Base-by-base conservation (phyloP, 1,140 invertebrate genomes). In the Ceratina calcarata region DNA sequence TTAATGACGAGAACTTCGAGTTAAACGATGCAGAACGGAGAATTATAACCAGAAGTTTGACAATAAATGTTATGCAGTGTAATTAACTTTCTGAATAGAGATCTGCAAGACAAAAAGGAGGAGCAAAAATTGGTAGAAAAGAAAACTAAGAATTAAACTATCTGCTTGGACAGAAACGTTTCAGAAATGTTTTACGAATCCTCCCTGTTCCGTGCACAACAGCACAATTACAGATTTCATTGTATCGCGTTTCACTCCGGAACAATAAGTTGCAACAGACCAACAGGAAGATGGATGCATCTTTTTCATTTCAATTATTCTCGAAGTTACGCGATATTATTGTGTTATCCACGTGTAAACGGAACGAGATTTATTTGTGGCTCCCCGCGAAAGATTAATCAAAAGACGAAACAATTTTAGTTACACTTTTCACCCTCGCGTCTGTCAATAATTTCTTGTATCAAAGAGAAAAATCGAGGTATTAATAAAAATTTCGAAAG, bases 291-390 rank as follows among this genome's bases (percentile, higher is more conserved):
- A 32, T 68, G 15, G 37, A 51, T 51, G 55, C 8, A 32, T n/a
- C 20, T 2, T 15, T 57, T 76, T 32, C 67, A 7, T 10, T 70
- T 77, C 75, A 60, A 77, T 70, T 77, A 70, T 61, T 69, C 16
- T 27, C 13, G 3, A 24, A 51, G 22, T 51, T 49, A 51, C 18
- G 55, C 8, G 74, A 76, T 69, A 20, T 49, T 45, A 10, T 66
- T 58, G 18, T 60, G 37, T 60, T 49, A 27, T 10, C n/a, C 37
- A 1, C 32, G 15, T 3, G 20, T 13, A 22, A 12, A 45, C 10
- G 22, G 6, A 67, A 32, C n/a, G 10, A 67, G 51, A 37, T 75
- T 55, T 55, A 45, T 7, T 15, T 45, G 2, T 2, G 53, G 22
- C 37, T 69, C 18, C 27, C 6, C 3, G 8, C 2, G 57, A 0